Evolutionary conservation across 2,113 vertebrate species (phyloP), one percentile per base, ranked within the genome.

Genomic region (Anthoscopus minutus): DNA sequence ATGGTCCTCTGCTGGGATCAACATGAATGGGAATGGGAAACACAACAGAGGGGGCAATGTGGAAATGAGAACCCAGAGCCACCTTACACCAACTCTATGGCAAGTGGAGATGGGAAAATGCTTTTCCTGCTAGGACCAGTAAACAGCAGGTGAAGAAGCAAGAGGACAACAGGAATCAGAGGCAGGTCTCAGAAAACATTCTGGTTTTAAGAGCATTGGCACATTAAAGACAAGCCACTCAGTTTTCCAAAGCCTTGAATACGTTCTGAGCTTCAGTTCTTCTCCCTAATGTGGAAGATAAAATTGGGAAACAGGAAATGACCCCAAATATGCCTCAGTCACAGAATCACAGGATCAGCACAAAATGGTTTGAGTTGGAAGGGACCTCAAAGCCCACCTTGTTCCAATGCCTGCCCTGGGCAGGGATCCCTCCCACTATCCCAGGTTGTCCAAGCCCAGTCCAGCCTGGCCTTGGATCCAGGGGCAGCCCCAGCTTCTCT

Each of bases 371-470:
- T 60, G 31, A 5, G 23, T 33, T 58, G 45, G 53, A 10, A 58
- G 28, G 15, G 11, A n/a, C 13, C 33, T 30, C 57, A 30, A n/a
- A 53, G n/a, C 2, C 2, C 38, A n/a, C 17, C 45, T 5, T 2
- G 3, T 45, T 23, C 44, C 13, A 38, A 1, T 1, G 2, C 35
- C 13, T 51, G 25, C 25, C 21, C 15, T 9, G 21, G 47, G 11
- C 42, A 64, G 14, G 31, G 66, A 57, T 21, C 35, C 4, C 25
- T 72, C 2, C 28, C 33, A 44, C 10, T 6, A 0, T 5, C 27
- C 60, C 44, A 58, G 23, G 3, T 0, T 44, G 44, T 44, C 44
- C 44, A 37, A 81, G 4, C 31, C 35, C 12, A 0, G 0, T 33
- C 31, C 42, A 48, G 0, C 42, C 50, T 50, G 35, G 58, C 66